phyloP scores from a whole-genome alignment of 2,888 invertebrate species.

The Stenoptilia bipunctidactyla region DNA sequence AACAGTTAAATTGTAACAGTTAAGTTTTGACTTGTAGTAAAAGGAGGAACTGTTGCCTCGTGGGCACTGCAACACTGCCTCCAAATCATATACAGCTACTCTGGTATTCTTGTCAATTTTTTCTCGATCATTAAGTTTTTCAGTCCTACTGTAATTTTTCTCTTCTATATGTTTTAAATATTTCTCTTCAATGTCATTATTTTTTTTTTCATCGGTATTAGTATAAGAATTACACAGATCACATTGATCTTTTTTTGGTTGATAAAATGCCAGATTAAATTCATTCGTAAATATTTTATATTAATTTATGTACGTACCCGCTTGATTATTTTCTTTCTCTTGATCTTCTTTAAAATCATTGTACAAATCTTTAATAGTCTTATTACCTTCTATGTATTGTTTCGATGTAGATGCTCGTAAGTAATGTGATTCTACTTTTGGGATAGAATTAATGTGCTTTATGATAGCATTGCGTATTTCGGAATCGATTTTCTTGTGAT shows the following conservation, averaged over 20 bases:
- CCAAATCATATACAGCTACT: conserved; percentile 7
- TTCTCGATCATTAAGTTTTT: conserved; percentile 3
- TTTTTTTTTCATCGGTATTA: conserved; percentile 7
- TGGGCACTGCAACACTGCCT: conserved; percentile 11
- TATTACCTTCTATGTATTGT: conserved; percentile 14
- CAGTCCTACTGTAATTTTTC: conserved; percentile 3
- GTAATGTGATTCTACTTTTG: conserved; percentile 17
- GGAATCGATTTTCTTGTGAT: conserved; percentile 12
- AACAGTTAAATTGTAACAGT: conserved; percentile 9
- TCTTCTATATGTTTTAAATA: conserved; percentile 4
- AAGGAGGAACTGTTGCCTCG: conserved; percentile 8
- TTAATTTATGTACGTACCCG: conserved; percentile 8
- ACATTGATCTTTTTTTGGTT: conserved; percentile 14
- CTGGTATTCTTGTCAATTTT: conserved; percentile 1
- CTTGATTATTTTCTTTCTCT: conserved; percentile 5
- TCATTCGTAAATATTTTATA: conserved; percentile 13
- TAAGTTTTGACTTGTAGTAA: conserved; percentile 9
- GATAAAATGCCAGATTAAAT: conserved; percentile 11
- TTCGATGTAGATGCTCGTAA: conserved; percentile 14
- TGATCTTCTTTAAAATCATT: conserved; percentile 10
- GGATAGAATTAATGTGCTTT: conserved; percentile 16
- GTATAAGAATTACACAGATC: conserved; percentile 7
- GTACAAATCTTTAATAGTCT: conserved; percentile 14
- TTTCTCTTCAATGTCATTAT: conserved; percentile 1
- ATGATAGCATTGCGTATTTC: conserved; percentile 13